phyloP scores from a whole-genome alignment of 2,888 invertebrate species.

The Dryocosmus kuriphilus region DNA sequence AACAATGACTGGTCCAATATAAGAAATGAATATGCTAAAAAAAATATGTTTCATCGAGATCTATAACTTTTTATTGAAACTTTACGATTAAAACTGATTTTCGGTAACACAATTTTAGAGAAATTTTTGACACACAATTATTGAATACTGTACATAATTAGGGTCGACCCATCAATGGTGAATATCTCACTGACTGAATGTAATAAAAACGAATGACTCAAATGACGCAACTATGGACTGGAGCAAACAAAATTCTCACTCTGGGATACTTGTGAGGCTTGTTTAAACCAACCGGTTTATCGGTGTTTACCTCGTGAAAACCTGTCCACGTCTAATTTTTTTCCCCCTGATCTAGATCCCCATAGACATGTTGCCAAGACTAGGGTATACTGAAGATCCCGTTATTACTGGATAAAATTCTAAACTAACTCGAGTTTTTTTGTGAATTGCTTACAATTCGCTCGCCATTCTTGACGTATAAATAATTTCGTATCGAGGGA shows the following conservation, averaged over 20 bases:
- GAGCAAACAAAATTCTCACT: not conserved
- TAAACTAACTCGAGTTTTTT: not conserved
- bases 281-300: constrained; percentile 27
- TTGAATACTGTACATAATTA: no score
- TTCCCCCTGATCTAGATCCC: constrained; percentile 20
- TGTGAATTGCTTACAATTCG: not conserved
- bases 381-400: constrained; percentile 8
- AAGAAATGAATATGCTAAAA: no score
- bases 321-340: constrained; percentile 7
- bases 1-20: no score
- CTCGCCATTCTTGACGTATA: not conserved
- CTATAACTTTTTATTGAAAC: no score
- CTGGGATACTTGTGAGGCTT: not conserved
- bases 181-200: not conserved
- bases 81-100: no score
- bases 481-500: constrained; percentile 20
- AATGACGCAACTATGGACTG: not conserved
- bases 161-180: not conserved
- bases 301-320: constrained; percentile 26
- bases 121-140: no score
- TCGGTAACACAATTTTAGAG: no score
- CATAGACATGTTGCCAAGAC: not conserved
- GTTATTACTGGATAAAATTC: constrained; percentile 17
- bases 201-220: not conserved
- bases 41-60: no score